phyloP scores from a whole-genome alignment of 2,113 vertebrate species.

The Austrofundulus limnaeus region DNA sequence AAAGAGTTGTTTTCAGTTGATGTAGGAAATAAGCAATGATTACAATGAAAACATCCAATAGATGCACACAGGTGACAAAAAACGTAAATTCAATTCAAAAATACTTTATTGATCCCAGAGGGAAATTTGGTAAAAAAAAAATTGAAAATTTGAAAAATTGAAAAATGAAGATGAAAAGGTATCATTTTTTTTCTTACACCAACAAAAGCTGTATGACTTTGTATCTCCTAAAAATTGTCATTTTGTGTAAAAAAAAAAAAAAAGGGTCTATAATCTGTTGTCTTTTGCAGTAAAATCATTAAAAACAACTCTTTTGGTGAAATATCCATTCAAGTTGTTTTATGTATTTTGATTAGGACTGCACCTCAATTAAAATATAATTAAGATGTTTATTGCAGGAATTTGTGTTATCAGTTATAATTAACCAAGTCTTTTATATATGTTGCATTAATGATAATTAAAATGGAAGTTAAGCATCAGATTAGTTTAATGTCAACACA shows the following conservation, averaged over 20 bases:
- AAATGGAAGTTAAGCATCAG: slow-evolving; percentile 20
- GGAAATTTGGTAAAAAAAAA: too few relatives aligned
- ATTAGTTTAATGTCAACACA: slow-evolving; percentile 31
- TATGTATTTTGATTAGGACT: slow-evolving; percentile 22
- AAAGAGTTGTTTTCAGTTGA: slow-evolving; percentile 56
- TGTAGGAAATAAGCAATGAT: slow-evolving; percentile 37
- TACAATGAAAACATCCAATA: slow-evolving; percentile 28
- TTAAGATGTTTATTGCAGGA: slow-evolving; percentile 13
- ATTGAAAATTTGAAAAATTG: too few relatives aligned
- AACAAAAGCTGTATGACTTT: too few relatives aligned
- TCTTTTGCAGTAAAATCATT: background rate
- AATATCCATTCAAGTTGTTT: slow-evolving; percentile 5
- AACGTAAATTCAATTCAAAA: too few relatives aligned
- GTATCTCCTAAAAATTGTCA: too few relatives aligned
- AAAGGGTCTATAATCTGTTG: background rate
- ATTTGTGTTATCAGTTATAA: slow-evolving; percentile 15
- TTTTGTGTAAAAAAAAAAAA: background rate
- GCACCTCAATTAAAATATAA: slow-evolving; percentile 16
- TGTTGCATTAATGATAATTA: slow-evolving; percentile 21
- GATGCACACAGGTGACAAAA: slow-evolving; percentile 27
- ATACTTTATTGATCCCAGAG: too few relatives aligned
- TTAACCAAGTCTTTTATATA: slow-evolving; percentile 14
- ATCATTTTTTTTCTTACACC: too few relatives aligned
- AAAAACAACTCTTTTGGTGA: background rate
- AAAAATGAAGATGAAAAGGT: too few relatives aligned